A percentile compares a stretch with the other conserved stretches of the same genome.
phyloP scores from a whole-genome alignment of 2,888 invertebrate species.

The Caenorhabditis afra region DNA sequence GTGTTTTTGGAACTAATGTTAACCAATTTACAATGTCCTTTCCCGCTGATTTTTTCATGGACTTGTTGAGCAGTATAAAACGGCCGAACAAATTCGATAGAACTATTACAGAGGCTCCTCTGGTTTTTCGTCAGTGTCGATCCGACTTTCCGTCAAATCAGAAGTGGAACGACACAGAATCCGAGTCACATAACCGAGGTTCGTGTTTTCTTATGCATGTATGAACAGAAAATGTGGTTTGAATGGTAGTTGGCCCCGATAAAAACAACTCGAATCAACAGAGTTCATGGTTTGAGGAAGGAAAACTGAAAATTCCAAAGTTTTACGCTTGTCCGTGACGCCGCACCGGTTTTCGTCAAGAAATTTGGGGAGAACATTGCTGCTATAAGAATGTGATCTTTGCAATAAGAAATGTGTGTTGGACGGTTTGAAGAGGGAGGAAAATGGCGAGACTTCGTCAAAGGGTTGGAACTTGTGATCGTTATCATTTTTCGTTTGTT shows the following conservation, averaged over 20 bases:
- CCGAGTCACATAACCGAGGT: conserved; percentile 45
- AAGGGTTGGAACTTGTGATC: conserved; percentile 45
- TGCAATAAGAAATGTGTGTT: conserved; percentile 22
- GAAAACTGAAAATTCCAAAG: too few species aligned
- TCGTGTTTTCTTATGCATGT: conserved; percentile 34
- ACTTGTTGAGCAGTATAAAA: conserved; percentile 23
- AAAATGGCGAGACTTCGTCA: conserved; percentile 45
- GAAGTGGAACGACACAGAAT: conserved; percentile 26
- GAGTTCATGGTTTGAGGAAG: too few species aligned
- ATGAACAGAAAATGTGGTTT: not conserved
- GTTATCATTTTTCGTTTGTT: conserved; percentile 10
- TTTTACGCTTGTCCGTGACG: too few species aligned
- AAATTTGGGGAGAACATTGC: too few species aligned
- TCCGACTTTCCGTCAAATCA: conserved; percentile 22
- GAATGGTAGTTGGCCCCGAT: too few species aligned
- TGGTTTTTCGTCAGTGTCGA: conserved; percentile 38
- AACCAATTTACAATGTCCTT: conserved; percentile 22
- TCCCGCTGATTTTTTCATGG: not conserved
- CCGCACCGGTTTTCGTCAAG: too few species aligned
- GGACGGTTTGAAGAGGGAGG: conserved; percentile 13
- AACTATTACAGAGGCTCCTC: conserved; percentile 26
- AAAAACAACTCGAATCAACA: too few species aligned
- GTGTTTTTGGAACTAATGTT: conserved; percentile 46
- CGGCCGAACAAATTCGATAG: not conserved
- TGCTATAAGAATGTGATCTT: conserved; percentile 24